Base-by-base conservation (phyloP, 2,113 vertebrate genomes). In the Melanerpes formicivorus region DNA sequence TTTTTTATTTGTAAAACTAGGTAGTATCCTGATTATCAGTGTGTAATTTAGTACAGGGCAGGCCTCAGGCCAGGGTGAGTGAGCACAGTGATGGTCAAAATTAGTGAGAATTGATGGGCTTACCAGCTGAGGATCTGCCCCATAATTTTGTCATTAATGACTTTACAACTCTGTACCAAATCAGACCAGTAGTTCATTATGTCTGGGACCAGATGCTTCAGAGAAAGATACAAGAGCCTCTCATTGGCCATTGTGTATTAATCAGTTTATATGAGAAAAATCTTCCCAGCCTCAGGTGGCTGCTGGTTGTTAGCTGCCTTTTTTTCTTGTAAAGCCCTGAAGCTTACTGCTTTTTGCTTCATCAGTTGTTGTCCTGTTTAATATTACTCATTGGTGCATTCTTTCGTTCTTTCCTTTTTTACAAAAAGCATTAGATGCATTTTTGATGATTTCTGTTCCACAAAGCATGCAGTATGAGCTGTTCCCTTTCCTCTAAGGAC, bases 241-340 rank as follows among this genome's bases (percentile, higher is more conserved):
- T 93, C 82, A 71, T 6, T 85, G 72, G 76, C 87, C 77, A 92
- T 90, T 93, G 90, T 95, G 73, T 88, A 90, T 94, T 96, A 95
- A 93, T 92, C 8, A 0, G 84, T 96, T 96, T 92, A 90, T 83
- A 75, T 32, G 70, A 78, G 70, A 93, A 90, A 70, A 70, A 69
- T 91, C 78, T 91, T 74, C 87, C 27, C 63, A 96, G 90, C 82
- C 94, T 93, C 94, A 95, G 90, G 93, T 96, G 90, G 79, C 85
- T 72, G 27, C 73, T 88, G 76, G 46, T 83, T 93, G 54, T 92
- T 88, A 93, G 87, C 62, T 92, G 72, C 64, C 54, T 66, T 74
- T 69, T 90, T 78, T 72, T 67, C 67, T 70, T 79, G 80, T 75
- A 85, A 87, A 80, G 76, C 82, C 75, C 76, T 80, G 73, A 80